Evolutionary conservation across 1,140 invertebrate genomes (phyloP), one percentile per base, ranked within the genome.

Genomic region (Nymphalis io): DNA sequence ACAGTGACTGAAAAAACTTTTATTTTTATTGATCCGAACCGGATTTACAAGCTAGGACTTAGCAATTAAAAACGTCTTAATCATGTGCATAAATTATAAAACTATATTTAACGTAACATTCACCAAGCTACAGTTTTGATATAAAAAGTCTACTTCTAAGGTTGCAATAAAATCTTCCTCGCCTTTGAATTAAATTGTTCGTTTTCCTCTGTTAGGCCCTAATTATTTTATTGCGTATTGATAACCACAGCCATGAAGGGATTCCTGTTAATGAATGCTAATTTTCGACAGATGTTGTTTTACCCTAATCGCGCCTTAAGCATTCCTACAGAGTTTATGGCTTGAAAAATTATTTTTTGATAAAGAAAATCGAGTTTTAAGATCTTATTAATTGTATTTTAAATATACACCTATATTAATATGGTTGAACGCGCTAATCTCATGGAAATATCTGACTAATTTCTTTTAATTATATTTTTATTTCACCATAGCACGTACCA

Each of bases 281-380:
- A 66, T 66, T 66, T 27, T n/a, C 13, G n/a, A 21, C 63, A 66
- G 55, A 66, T 66, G 63, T 58, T 46, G 27, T 18, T 8, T 15
- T 27, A 40, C n/a, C 55, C 53, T 66, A 66, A 66, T 46, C 15
- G 15, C 44, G 44, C n/a, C n/a, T 33, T 23, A 58, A 58, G 13
- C 55, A 23, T 15, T 12, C 18, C 27, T 15, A 18, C 44, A n/a
- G 15, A n/a, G 5, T 16, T 16, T n/a, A 46, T 46, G 16, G n/a
- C n/a, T 1, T 46, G 15, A n/a, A n/a, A 46, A 46, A n/a, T 46
- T 1, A 46, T 46, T 46, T 33, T 46, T 46, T 46, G n/a, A 46
- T 46, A n/a, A 15, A 15, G 44, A 46, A 8, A 8, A 16, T 46
- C 6, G 44, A 18, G 44, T 16, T 46, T 46, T 8, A 8, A n/a